Base-by-base conservation (phyloP, 2,797 vertebrate genomes). In the Melanotaenia trifasciata region DNA sequence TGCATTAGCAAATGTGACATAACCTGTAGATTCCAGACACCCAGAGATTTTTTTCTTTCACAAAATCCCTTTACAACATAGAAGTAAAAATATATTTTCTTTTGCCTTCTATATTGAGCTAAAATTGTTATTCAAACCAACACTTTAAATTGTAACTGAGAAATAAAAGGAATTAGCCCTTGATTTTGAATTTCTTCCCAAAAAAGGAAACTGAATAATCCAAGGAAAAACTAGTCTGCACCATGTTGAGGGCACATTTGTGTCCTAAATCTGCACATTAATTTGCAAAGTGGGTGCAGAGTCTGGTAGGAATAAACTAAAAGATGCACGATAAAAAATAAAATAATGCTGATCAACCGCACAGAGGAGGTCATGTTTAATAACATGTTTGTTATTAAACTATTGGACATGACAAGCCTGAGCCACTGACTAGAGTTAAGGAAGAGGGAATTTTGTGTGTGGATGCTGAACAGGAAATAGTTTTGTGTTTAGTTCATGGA, bases 351-450 rank as follows among this genome's bases (percentile, higher is more conserved):
- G 58, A 75, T 80, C 78, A 72, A 64, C 84, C 70, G 67, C 78
- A 82, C 76, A 80, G 64, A 65, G 30, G 59, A 66, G 51, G 63
- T 74, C 30, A 30, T 30, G 30, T 30, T 30, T 30, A 30, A 74
- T 81, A 86, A 84, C 76, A 88, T 84, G 83, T 79, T 83, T 74
- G 70, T 83, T 74, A 70, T 72, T 26, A 60, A 56, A 67, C 66
- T 35, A 60, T 68, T 74, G 67, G 35, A 13, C 70, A 87, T 78
- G 77, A 85, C 75, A 80, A 72, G 68, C 71, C 70, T 45, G 54
- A 51, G 30, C 38, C 59, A 16, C 62, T n/a, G 61, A 64, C 63
- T 51, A 5, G 12, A 81, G 54, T 75, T 54, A 60, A 72, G 69
- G 58, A 61, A 74, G 40, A 75, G 62, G 72, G 62, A 81, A 78